Percentiles rank a stretch among this genome's conserved stretches.
Evolutionary conservation across 2,888 invertebrate species (phyloP).

Genomic region (Tryphoninae sp.): DNA sequence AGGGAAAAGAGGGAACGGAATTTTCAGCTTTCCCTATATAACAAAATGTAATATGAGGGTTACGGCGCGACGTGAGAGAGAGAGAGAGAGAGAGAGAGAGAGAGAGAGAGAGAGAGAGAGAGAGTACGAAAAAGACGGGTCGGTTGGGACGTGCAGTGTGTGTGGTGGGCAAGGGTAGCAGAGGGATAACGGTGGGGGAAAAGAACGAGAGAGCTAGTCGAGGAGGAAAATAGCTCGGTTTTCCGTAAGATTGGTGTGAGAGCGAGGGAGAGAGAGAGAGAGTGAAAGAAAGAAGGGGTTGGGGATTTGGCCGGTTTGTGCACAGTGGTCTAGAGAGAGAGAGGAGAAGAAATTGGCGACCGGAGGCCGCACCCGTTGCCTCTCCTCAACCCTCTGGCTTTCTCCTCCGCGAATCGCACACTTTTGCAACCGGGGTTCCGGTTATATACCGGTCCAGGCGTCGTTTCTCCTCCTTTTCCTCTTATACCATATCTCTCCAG

Average conservation of each 20-base stretch:
- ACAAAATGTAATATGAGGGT: conserved; percentile 78
- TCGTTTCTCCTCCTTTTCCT: conserved; percentile 51
- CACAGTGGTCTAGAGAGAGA: background rate
- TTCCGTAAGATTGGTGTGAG: conserved; percentile 35
- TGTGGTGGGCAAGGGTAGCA: conserved; percentile 31
- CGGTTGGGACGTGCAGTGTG: conserved; percentile 38
- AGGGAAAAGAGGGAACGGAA: conserved; percentile 69
- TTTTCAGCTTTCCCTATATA: conserved; percentile 75
- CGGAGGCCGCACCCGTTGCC: conserved; percentile 58
- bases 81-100: too few species aligned
- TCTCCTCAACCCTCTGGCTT: conserved; percentile 29
- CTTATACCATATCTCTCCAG: conserved; percentile 27
- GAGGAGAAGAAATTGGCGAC: conserved; percentile 56
- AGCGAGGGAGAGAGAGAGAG: conserved; percentile 38
- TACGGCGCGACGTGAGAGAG: conserved; percentile 29
- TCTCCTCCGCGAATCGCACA: conserved; percentile 54
- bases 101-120: conserved; percentile 27
- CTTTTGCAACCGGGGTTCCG: conserved; percentile 3
- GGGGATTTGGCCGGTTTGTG: conserved; percentile 37
- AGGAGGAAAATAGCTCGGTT: conserved; percentile 73
- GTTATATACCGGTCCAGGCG: conserved; percentile 59
- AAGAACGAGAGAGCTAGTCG: conserved; percentile 52
- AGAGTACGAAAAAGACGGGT: conserved; percentile 5
- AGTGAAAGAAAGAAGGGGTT: conserved; percentile 61
- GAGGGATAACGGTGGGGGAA: conserved; percentile 14